Percentiles rank a stretch among this genome's conserved stretches.
These are phyloP conservation scores for Centruroides vittatus DNA, from an alignment of 1,140 invertebrate species.

Conservation along the genomic window DNA sequence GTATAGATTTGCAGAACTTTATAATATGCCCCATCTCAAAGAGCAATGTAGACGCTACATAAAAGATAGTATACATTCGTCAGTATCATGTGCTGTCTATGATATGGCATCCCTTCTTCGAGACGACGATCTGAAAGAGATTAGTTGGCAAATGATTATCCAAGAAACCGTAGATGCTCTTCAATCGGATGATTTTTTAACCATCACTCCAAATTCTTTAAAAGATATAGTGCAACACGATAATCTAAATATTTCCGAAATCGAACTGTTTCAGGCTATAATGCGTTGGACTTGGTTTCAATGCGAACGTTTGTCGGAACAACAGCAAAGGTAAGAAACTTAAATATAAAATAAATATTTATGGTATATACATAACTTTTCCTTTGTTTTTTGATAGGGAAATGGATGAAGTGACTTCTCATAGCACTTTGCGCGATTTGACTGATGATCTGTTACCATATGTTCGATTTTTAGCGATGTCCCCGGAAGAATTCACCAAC, in stretches of 20 bases:
- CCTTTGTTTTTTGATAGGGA: not conserved
- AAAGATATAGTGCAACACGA: conserved; percentile 1
- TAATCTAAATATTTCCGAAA: not conserved
- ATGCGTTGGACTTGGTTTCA: too few species aligned
- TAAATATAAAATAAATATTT: conserved; percentile 21
- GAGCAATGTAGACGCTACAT: conserved; percentile 22
- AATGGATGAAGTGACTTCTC: conserved; percentile 3
- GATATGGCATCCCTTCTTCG: too few species aligned
- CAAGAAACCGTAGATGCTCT: too few species aligned
- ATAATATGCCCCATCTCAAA: conserved; percentile 21
- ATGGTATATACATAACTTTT: conserved; percentile 18
- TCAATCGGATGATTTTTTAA: too few species aligned
- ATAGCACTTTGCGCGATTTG: conserved; percentile 2
- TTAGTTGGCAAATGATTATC: too few species aligned
- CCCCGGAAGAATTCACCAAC: conserved; percentile 20
- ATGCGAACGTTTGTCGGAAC: conserved; percentile 3
- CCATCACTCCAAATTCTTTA: too few species aligned
- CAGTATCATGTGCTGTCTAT: too few species aligned
- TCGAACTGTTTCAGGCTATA: too few species aligned
- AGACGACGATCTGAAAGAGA: conserved; percentile 19
- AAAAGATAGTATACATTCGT: conserved; percentile 19
- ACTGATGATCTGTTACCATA: conserved; percentile 8
- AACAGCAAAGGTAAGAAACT: conserved; percentile 19
- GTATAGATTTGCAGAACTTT: conserved; percentile 22
- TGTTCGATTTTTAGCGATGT: conserved; percentile 21